phyloP scores from a whole-genome alignment of 1,140 invertebrate species.

The Apolygus lucorum region DNA sequence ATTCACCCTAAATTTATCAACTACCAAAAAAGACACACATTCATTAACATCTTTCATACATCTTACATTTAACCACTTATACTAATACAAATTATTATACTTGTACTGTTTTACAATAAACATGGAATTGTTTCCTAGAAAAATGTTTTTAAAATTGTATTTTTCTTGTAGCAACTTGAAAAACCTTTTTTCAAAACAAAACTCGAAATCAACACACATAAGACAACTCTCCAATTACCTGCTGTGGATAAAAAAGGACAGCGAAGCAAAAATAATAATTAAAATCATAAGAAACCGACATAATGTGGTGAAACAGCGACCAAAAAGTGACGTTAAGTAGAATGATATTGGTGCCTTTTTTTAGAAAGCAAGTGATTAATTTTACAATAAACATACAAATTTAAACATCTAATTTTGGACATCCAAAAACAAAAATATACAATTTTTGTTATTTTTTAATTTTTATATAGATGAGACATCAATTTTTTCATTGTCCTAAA shows the following conservation, averaged over 20 bases:
- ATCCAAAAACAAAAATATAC: constrained; percentile 1
- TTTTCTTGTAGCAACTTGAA: background rate
- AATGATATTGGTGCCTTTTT: background rate
- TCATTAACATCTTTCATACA: background rate
- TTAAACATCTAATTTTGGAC: constrained; percentile 10
- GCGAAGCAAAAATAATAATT: constrained; percentile 18
- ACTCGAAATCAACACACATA: constrained; percentile 25
- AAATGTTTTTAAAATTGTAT: constrained; percentile 13
- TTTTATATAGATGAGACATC: constrained; percentile 3
- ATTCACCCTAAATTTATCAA: background rate
- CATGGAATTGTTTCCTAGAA: constrained; percentile 30
- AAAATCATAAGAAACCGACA: background rate
- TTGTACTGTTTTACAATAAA: constrained; percentile 30
- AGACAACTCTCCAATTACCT: constrained; percentile 29
- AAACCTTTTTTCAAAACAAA: constrained; percentile 13
- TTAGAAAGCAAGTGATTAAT: constrained; percentile 9
- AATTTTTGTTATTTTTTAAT: background rate
- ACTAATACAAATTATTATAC: constrained; percentile 23
- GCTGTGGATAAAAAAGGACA: constrained; percentile 25
- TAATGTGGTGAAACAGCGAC: background rate
- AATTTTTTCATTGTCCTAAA: background rate
- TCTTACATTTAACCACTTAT: constrained; percentile 16
- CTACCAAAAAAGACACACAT: background rate
- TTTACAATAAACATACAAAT: constrained; percentile 3
- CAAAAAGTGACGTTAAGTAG: background rate